phyloP scores from a whole-genome alignment of 2,797 vertebrate genomes.

The Pristis pectinata region DNA sequence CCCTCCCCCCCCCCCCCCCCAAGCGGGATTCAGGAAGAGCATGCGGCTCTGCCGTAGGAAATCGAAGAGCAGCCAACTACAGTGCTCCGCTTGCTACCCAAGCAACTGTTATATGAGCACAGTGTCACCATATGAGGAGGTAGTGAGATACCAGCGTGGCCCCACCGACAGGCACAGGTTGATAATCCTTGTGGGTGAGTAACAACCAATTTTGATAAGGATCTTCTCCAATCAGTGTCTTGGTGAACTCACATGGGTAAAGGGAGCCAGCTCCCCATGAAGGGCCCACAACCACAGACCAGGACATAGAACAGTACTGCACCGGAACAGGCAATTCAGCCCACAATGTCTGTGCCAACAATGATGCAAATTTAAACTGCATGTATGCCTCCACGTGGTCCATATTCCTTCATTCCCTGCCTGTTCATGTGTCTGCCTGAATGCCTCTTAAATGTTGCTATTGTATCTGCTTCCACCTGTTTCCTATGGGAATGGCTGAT shows the following conservation, averaged over 20 bases:
- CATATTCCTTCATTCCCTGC: no score
- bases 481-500: no score
- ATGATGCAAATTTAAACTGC: no score
- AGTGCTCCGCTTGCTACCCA: constrained; percentile 54
- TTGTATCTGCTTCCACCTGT: no score
- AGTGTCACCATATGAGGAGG: constrained; percentile 78
- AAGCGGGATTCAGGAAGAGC: constrained; percentile 85
- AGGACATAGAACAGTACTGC: background rate
- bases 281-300: background rate
- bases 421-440: no score
- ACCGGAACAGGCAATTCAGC: no score
- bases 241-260: background rate
- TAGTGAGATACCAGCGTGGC: constrained; percentile 76
- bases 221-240: background rate
- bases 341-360: no score
- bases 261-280: no score
- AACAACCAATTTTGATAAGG: background rate
- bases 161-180: constrained; percentile 67
- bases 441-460: no score
- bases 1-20: background rate
- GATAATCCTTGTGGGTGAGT: constrained; percentile 77
- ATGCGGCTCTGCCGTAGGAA: constrained; percentile 79
- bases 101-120: constrained; percentile 54
- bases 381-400: no score
- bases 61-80: constrained; percentile 52